Base-by-base conservation (phyloP, 2,113 vertebrate species). In the Lycocorax pyrrhopterus region DNA sequence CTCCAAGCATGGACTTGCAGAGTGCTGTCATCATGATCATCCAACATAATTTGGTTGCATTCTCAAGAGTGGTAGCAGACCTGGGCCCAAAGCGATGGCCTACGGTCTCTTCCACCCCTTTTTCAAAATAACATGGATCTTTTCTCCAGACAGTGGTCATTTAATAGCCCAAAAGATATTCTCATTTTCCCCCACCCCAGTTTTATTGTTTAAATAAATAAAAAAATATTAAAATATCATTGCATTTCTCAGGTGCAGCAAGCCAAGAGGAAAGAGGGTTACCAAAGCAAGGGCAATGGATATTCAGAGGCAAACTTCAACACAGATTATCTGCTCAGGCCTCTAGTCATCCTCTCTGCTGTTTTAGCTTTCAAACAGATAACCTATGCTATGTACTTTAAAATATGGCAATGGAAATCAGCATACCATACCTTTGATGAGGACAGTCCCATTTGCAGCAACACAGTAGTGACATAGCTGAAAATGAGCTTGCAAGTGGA, bases 21-120 rank as follows among this genome's bases (percentile, higher is more conserved):
- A 63, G 10, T 0, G 0, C 43, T 74, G 32, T 44, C 12, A 32
- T 13, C 3, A 4, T 29, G 14, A 46, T 60, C 6, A 30, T 13
- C 68, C n/a, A 46, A 69, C 20, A 21, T 15, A 30, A 60, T 46
- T 35, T 66, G 53, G 9, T 46, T 92, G 41, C 32, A 4, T 71
- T 77, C 49, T 76, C 75, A 63, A 63, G 23, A 60, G 29, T 19
- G 23, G 19, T 7, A 68, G 58, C 44, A 80, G 62, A 87, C 35
- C 8, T 20, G 25, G 69, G 73, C 18, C 30, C 7, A 41, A 33
- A 53, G 59, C 17, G 13, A 73, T 41, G 15, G 52, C 44, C 30
- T 27, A 60, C 37, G 27, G 37, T 77, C n/a, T 85, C 74, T 71
- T 35, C 39, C 47, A 72, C 12, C 4, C 5, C 8, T 33, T 21